Evolutionary conservation across 1,140 invertebrate species (phyloP).

Genomic region (Neuroterus valhalla): DNA sequence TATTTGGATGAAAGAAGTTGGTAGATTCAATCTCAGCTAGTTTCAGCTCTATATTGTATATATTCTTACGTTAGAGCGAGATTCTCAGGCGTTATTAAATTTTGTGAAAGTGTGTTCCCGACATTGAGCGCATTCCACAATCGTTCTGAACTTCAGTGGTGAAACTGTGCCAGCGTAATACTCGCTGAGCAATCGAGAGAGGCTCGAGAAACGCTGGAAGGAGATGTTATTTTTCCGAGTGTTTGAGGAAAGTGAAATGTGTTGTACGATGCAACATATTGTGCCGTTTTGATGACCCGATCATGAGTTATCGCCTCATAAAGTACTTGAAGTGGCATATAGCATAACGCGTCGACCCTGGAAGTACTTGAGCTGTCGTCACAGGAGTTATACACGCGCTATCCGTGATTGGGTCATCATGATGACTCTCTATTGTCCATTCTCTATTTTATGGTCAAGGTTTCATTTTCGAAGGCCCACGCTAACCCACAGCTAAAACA

Average conservation of each 20-base stretch:
- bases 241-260: constrained; percentile 19
- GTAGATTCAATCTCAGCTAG: no score
- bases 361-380: constrained; percentile 5
- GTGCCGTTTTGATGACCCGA: constrained; percentile 11
- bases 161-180: constrained; percentile 20
- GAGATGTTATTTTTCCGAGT: constrained; percentile 10
- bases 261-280: constrained; percentile 14
- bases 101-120: neutral
- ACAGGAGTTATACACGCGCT: neutral
- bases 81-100: neutral
- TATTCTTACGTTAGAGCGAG: neutral
- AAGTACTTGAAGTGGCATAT: constrained; percentile 1
- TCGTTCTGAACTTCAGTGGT: neutral
- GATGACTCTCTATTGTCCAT: neutral
- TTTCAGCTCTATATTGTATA: no score
- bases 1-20: no score
- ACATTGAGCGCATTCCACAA: neutral
- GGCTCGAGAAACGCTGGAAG: neutral
- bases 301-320: constrained; percentile 28
- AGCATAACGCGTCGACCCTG: constrained; percentile 11
- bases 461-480: neutral
- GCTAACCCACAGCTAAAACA: neutral
- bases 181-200: constrained; percentile 12
- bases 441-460: constrained; percentile 3
- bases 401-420: neutral